phyloP scores from a whole-genome alignment of 1,140 invertebrate species.

The Scaptomyza hsui region DNA sequence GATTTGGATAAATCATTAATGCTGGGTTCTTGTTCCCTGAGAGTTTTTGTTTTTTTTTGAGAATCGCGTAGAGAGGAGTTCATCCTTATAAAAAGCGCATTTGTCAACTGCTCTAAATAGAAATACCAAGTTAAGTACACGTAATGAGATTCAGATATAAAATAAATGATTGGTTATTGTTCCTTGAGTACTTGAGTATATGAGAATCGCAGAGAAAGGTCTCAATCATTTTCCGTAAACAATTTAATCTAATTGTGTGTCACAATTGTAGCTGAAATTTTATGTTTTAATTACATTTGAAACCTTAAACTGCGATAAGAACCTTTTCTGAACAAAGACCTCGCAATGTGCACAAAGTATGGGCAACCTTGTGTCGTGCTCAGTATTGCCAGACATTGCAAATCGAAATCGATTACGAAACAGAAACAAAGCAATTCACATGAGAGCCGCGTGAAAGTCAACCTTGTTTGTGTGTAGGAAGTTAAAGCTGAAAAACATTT shows the following conservation, averaged over 20 bases:
- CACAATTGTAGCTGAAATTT: conserved; percentile 17
- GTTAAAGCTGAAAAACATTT: conserved; percentile 17
- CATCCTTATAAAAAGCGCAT: too few species aligned
- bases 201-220: conserved; percentile 5
- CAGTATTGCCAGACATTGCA: conserved; percentile 29
- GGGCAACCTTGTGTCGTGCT: conserved; percentile 51
- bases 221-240: neutral
- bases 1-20: too few species aligned
- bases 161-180: neutral
- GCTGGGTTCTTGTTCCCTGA: too few species aligned
- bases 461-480: conserved; percentile 62
- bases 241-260: conserved; percentile 1
- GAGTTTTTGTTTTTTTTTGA: too few species aligned
- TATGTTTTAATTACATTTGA: neutral
- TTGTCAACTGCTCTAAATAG: too few species aligned
- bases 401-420: conserved; percentile 72
- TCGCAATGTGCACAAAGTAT: neutral
- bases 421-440: conserved; percentile 49
- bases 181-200: neutral
- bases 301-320: conserved; percentile 53
- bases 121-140: conserved; percentile 8
- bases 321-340: conserved; percentile 37
- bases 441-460: conserved; percentile 61
- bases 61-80: too few species aligned
- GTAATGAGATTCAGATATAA: neutral